Evolutionary conservation across 1,140 invertebrate species (phyloP).

Genomic region (Eurosta solidaginis): DNA sequence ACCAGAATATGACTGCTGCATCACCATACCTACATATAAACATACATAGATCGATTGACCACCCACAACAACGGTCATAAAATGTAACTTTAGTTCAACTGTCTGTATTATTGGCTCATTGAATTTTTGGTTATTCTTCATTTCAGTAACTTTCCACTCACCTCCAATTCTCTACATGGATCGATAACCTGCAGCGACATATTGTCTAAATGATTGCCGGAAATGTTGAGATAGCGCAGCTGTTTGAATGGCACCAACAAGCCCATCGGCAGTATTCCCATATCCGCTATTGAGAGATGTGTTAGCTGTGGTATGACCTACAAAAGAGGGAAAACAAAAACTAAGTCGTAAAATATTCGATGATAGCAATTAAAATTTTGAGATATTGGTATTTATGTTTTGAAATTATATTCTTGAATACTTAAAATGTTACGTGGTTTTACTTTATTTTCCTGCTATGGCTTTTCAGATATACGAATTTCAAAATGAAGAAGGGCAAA

Average conservation of each 20-base stretch:
- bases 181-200: constrained; percentile 57
- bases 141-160: constrained; percentile 39
- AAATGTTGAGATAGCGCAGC: constrained; percentile 64
- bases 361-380: neutral
- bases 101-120: no score
- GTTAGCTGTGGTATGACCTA: constrained; percentile 62
- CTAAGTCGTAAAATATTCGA: neutral
- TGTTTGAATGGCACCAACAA: constrained; percentile 63
- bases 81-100: no score
- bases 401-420: no score
- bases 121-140: neutral
- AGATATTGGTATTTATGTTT: constrained; percentile 13
- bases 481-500: no score
- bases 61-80: no score
- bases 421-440: no score
- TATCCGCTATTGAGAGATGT: constrained; percentile 64
- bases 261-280: constrained; percentile 62
- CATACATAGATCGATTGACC: no score
- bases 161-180: constrained; percentile 56
- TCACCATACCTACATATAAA: neutral
- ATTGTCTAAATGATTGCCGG: constrained; percentile 62
- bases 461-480: no score
- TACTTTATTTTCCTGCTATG: no score
- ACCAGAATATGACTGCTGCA: no score
- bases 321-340: constrained; percentile 37